Evolutionary conservation across 2,797 vertebrate genomes (phyloP), one percentile per base, ranked within the genome.

Genomic region (Pangasius djambal): DNA sequence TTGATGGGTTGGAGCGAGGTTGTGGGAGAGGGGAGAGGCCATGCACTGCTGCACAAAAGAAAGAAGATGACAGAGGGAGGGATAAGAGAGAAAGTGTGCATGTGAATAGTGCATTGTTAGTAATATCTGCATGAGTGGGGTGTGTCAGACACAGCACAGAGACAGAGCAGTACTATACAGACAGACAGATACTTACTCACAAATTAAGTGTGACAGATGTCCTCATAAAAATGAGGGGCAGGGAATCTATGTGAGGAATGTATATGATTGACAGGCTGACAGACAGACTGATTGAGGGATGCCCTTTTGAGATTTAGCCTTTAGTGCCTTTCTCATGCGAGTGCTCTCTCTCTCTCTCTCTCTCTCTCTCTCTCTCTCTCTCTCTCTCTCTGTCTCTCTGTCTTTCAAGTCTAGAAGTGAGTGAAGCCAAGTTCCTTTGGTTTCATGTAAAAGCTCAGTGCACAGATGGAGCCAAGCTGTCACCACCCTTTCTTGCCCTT

Each of bases 381-480:
- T 13, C 40, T 85, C 37, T 40, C 18, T 81, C 34, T 40, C 28
- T 7, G 22, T 18, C 50, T n/a, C 31, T 6, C 40, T 6, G 44
- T 44, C 44, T 34, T 31, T 65, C 28, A 20, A 83, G 87, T 83
- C 16, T 61, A 50, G 44, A 16, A 87, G 61, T 34, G 16, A 70
- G 20, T 13, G n/a, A 86, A 75, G 25, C 72, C 40, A 44, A 63
- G 20, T 40, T 65, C 44, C 31, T 79, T 86, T 4, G 9, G 52
- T 77, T 77, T 79, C 84, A 77, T 52, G 16, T 83, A 83, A 77
- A 78, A 59, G 37, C 40, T 63, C 72, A 79, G 63, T 88, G 87
- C 77, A n/a, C 95, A 96, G 95, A 94, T 94, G 94, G 91, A 93
- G 44, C 65, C 85, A 90, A 94, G 92, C 92, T 95, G 91, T 96